A percentile compares a stretch with the other conserved stretches of the same genome.
Conservation (phyloP, 92 coral and sea anemone genomes). For the Actinernus sp. region DNA sequence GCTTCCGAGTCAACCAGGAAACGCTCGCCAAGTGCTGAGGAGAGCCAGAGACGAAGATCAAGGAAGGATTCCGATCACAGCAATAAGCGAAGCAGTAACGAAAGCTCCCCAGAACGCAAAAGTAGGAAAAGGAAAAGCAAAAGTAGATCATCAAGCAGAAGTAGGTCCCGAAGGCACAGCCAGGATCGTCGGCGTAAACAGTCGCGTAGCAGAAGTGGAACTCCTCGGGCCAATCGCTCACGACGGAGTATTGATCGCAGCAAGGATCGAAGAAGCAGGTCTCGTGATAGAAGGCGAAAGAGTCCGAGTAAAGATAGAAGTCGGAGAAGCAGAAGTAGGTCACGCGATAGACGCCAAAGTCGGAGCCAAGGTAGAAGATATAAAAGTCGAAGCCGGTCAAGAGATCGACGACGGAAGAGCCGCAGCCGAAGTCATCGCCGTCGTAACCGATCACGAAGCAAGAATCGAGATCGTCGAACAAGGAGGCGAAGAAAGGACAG, state of each 20-base stretch:
- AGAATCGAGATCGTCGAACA: constrained; percentile 8
- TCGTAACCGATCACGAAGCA: constrained; percentile 18
- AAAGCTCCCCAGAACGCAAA: constrained; percentile 17
- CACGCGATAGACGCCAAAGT: background rate
- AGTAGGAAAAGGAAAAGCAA: background rate
- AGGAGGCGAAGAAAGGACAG: constrained; percentile 13
- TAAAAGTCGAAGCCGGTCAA: constrained; percentile 15
- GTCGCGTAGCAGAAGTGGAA: constrained; percentile 16
- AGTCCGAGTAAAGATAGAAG: constrained; percentile 22
- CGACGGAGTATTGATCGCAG: constrained; percentile 1
- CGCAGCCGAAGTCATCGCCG: constrained; percentile 1
- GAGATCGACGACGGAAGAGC: constrained; percentile 28
- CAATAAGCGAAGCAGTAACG: constrained; percentile 12
- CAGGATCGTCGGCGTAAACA: constrained; percentile 1
- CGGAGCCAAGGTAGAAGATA: background rate
- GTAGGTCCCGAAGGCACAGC: background rate
- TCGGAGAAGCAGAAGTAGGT: constrained; percentile 13
- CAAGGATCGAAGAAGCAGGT: constrained; percentile 5
- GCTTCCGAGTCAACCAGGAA: too few species aligned
- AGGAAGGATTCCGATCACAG: background rate
- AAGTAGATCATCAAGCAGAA: constrained; percentile 17
- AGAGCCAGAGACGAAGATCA: too few species aligned
- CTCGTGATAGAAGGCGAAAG: constrained; percentile 36
- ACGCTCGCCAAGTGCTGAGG: too few species aligned
- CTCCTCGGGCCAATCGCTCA: constrained; percentile 13